Evolutionary conservation across 1,140 invertebrate genomes (phyloP).

Genomic region (Saxidomus purpurata): DNA sequence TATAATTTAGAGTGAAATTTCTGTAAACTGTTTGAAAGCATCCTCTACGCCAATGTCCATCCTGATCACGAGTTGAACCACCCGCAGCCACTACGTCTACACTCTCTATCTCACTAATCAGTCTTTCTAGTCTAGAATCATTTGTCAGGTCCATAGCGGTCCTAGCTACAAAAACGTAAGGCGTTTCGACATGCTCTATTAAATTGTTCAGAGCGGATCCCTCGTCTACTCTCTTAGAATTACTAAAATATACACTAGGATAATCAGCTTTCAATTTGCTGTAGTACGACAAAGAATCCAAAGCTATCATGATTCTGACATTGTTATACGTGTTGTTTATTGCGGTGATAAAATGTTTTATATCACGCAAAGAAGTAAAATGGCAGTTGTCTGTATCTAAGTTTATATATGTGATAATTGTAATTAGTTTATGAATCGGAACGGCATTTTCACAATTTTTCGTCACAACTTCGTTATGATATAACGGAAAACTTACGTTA

Average conservation of each 20-base stretch:
- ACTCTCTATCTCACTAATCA: too few relatives aligned
- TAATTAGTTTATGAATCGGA: slow-evolving; percentile 46
- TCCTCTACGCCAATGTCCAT: too few relatives aligned
- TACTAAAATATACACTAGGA: slow-evolving; percentile 67
- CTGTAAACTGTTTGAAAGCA: too few relatives aligned
- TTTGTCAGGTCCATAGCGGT: too few relatives aligned
- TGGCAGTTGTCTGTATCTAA: background rate
- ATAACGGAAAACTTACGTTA: slow-evolving; percentile 67
- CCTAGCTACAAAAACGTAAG: too few relatives aligned
- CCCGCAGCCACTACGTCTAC: too few relatives aligned
- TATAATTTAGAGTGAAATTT: too few relatives aligned
- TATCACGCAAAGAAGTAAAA: too few relatives aligned
- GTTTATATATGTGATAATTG: slow-evolving; percentile 26
- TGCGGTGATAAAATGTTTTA: background rate
- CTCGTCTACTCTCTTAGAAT: slow-evolving; percentile 57
- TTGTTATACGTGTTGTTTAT: background rate
- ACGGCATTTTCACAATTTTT: slow-evolving; percentile 52
- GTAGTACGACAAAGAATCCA: background rate
- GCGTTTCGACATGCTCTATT: too few relatives aligned
- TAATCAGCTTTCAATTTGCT: background rate
- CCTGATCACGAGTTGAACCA: too few relatives aligned
- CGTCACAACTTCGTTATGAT: slow-evolving; percentile 67
- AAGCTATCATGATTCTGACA: background rate
- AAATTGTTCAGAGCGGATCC: slow-evolving; percentile 62
- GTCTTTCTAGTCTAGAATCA: too few relatives aligned